Conservation (phyloP, 2,113 vertebrate genomes). For the Fulica atra region DNA sequence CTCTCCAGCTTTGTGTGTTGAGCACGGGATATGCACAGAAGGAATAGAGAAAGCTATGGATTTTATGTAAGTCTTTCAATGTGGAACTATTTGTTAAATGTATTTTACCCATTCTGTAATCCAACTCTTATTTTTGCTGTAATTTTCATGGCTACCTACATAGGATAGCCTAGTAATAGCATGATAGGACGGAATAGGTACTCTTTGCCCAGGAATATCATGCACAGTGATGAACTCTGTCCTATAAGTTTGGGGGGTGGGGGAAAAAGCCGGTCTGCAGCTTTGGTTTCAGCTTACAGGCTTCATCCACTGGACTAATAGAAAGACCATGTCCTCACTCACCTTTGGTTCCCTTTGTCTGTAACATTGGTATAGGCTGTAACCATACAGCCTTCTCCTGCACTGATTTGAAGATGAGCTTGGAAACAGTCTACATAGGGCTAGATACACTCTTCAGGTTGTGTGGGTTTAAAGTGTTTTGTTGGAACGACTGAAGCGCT, state of each 20-base stretch:
- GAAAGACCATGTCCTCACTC: background rate
- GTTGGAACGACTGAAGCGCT: background rate
- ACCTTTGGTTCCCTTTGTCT: background rate
- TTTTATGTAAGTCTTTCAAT: background rate
- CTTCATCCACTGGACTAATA: background rate
- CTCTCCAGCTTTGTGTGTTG: background rate
- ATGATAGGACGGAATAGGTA: background rate
- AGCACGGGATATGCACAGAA: background rate
- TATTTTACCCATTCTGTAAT: background rate
- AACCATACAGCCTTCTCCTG: background rate
- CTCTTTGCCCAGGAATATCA: background rate
- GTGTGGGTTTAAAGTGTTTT: conserved; percentile 34
- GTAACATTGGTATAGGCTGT: background rate
- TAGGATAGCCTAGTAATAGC: background rate
- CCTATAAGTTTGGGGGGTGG: rapidly evolving
- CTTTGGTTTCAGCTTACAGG: background rate
- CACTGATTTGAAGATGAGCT: background rate
- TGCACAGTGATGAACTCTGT: background rate
- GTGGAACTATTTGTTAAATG: background rate
- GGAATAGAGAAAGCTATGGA: background rate
- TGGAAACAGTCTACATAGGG: background rate
- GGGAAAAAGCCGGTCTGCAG: background rate
- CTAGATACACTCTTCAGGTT: background rate
- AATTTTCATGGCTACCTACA: background rate
- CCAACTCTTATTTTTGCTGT: background rate